phyloP scores from a whole-genome alignment of 2,888 invertebrate species.

The Hirtodrosophila duncani region DNA sequence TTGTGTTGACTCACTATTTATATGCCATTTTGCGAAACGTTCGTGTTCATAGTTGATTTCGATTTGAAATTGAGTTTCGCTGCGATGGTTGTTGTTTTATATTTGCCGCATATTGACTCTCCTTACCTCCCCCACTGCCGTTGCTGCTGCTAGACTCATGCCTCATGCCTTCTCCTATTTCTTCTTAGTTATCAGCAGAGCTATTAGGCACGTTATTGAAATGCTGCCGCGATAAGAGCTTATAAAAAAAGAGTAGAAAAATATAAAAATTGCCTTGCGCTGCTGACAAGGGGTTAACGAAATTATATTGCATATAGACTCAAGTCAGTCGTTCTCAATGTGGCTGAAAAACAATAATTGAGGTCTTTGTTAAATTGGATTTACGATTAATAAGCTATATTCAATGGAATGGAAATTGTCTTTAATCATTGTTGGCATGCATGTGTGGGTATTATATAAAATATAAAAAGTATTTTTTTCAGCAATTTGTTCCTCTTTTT shows the following conservation, averaged over 20 bases:
- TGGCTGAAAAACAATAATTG: constrained; percentile 30
- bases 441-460: neutral
- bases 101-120: too few species aligned
- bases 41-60: too few species aligned
- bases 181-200: constrained; percentile 30
- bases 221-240: constrained; percentile 52
- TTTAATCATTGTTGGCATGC: neutral
- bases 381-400: constrained; percentile 7
- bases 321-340: constrained; percentile 37
- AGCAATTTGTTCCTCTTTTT: too few species aligned
- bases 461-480: too few species aligned
- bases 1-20: too few species aligned
- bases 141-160: too few species aligned
- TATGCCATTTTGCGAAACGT: too few species aligned
- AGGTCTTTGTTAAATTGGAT: constrained; percentile 39
- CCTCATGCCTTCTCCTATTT: constrained; percentile 13
- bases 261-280: constrained; percentile 9
- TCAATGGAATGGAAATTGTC: constrained; percentile 11
- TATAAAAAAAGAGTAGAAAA: constrained; percentile 27
- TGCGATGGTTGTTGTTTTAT: too few species aligned
- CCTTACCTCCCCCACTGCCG: too few species aligned
- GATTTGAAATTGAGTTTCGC: too few species aligned
- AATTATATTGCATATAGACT: constrained; percentile 43
- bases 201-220: constrained; percentile 60
- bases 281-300: constrained; percentile 14